Evolutionary conservation across 2,888 invertebrate species (phyloP).

Genomic region (Hedya salicella): DNA sequence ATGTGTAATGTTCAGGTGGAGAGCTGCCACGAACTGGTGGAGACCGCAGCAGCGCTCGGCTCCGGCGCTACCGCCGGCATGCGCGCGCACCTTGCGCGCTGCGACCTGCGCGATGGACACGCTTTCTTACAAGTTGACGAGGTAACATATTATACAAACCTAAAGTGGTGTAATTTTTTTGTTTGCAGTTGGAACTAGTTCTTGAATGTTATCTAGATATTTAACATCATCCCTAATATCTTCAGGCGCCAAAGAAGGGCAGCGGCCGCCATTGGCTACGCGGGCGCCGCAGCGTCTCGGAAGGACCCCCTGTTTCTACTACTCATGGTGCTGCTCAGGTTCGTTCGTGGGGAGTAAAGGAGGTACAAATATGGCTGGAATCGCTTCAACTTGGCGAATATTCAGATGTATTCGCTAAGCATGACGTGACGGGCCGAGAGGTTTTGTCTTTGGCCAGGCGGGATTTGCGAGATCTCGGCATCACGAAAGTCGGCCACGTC

Average conservation of each 20-base stretch:
- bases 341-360: conserved; percentile 92
- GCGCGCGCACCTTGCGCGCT: conserved; percentile 67
- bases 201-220: no score
- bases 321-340: conserved; percentile 66
- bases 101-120: conserved; percentile 68
- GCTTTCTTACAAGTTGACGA: conserved; percentile 74
- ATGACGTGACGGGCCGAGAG: conserved; percentile 97
- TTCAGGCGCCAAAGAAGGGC: conserved; percentile 74
- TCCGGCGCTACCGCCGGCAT: conserved; percentile 57
- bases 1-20: no score
- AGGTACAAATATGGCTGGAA: conserved; percentile 96
- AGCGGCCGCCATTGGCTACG: conserved; percentile 72
- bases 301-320: conserved; percentile 55
- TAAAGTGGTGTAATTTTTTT: background rate
- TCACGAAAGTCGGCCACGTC: conserved; percentile 97
- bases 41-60: conserved; percentile 57
- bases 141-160: conserved; percentile 56
- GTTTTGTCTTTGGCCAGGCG: conserved; percentile 93
- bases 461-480: conserved; percentile 95
- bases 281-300: conserved; percentile 73
- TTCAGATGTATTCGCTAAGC: conserved; percentile 93
- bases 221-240: conserved; percentile 22
- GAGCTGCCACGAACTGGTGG: conserved; percentile 75
- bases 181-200: background rate
- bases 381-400: conserved; percentile 95